A percentile compares a stretch with the other conserved stretches of the same genome.
Evolutionary conservation across 2,113 vertebrate species (phyloP).

Genomic region (Thunnus thynnus): DNA sequence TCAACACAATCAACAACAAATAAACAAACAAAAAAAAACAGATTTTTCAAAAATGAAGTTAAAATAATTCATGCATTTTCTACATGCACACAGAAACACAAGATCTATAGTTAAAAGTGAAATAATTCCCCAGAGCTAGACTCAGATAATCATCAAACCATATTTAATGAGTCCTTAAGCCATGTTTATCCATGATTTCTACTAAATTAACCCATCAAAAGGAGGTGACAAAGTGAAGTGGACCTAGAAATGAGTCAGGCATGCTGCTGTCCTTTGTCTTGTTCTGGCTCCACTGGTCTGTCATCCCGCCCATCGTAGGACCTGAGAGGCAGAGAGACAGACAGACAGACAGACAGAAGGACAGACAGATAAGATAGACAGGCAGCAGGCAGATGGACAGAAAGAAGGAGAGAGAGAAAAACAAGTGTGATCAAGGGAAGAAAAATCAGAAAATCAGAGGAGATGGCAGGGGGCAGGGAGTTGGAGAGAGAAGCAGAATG

Average conservation of each 20-base stretch:
- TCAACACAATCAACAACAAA: too few relatives aligned
- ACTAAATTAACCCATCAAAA: neutral
- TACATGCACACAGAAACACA: too few relatives aligned
- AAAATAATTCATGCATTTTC: too few relatives aligned
- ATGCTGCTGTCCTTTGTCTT: conserved; percentile 76
- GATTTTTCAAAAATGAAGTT: too few relatives aligned
- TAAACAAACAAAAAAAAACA: too few relatives aligned
- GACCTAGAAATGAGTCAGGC: conserved; percentile 76
- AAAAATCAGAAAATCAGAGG: neutral
- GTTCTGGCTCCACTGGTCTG: conserved; percentile 72
- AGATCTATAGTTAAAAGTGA: too few relatives aligned
- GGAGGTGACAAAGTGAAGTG: conserved; percentile 34
- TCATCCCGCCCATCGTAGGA: conserved; percentile 71
- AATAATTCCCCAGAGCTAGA: too few relatives aligned
- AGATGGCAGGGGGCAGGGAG: neutral
- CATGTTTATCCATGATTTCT: too few relatives aligned
- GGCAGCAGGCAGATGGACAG: neutral
- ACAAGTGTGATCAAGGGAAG: too few relatives aligned
- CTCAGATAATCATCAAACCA: too few relatives aligned
- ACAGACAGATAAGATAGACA: neutral
- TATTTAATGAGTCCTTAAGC: too few relatives aligned
- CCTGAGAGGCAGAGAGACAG: conserved; percentile 53
- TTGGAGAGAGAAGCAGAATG: neutral
- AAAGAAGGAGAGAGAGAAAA: neutral
- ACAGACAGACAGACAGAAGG: neutral